Evolutionary conservation across 2,888 invertebrate species (phyloP), one percentile per base, ranked within the genome.

Genomic region (Mactromeris polynyma): DNA sequence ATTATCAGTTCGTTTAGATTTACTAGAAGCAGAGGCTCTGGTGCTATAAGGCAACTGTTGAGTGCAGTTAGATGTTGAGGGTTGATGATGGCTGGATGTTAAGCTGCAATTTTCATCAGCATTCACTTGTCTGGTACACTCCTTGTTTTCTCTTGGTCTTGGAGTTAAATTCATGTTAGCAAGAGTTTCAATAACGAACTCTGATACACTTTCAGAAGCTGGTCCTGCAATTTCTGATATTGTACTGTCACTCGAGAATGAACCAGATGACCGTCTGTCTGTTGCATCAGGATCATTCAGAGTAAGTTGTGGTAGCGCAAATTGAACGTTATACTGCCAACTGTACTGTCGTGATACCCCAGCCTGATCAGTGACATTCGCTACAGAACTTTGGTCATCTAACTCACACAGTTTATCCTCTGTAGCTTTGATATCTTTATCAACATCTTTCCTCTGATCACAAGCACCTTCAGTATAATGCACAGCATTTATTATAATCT

Each of bases 271-370:
- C 33, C 38, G 77, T 40, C 88, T 82, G 31, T 88, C 90, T 14
- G 81, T 17, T 9, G 31, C 33, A 31, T 91, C 90, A 31, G 73
- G 84, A 64, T 92, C 91, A 11, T 89, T 85, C 26, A 91, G 85
- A 0, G 93, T 90, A 31, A 92, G 89, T 36, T 91, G 89, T 21
- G 93, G 94, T 79, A 93, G 92, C 21, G 93, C 93, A 88, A 94
- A 91, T 87, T 94, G 93, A 51, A 94, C 90, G 81, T 94, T 93
- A 87, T 93, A 93, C 86, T 93, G 94, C 93, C 93, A 93, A 81
- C 94, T 94, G 83, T 90, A 91, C 84, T 93, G 93, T 21, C 92
- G 81, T 42, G 78, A 81, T 42, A 79, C 33, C 36, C 17, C 31
- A 14, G 80, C n/a, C 26, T 80, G 42, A 42, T 6, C 14, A 33